Evolutionary conservation across 1,140 invertebrate genomes (phyloP), one percentile per base, ranked within the genome.

Genomic region (Hypsibius dujardini): DNA sequence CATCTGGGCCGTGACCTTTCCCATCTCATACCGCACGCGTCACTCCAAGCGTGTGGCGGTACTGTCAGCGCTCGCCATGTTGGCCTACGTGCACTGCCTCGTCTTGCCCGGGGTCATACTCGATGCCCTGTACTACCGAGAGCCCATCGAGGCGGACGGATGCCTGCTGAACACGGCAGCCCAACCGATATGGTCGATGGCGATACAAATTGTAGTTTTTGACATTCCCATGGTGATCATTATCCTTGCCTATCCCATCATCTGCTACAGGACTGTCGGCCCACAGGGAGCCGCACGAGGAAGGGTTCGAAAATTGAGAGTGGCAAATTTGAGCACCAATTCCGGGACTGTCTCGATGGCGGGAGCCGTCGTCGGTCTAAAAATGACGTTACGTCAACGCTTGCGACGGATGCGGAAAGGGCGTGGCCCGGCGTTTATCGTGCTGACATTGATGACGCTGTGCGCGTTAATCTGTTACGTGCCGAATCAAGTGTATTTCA

Each of bases 311-410:
- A 7, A 7, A 7, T n/a, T 7, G 50, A 7, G 7, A 56, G 50
- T 7, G n/a, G 50, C 50, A n/a, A 56, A 7, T n/a, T n/a, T n/a
- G n/a, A n/a, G n/a, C n/a, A n/a, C n/a, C n/a, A n/a, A n/a, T n/a
- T n/a, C n/a, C n/a, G n/a, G n/a, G n/a, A n/a, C n/a, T n/a, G n/a
- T n/a, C n/a, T n/a, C n/a, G 50, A n/a, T 56, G 50, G 50, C 50
- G 50, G n/a, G n/a, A 56, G n/a, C 7, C 50, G n/a, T 7, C 7
- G 7, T 56, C 7, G n/a, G 50, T n/a, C 7, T 56, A 7, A n/a
- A 56, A n/a, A n/a, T n/a, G n/a, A 56, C n/a, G 50, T 56, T 56
- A 56, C n/a, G 50, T 56, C n/a, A n/a, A 7, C 50, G 50, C 50
- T n/a, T 56, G n/a, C 50, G 7, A 56, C 7, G 50, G 7, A n/a